phyloP scores from a whole-genome alignment of 2,113 vertebrate genomes.

The Platichthys flesus region DNA sequence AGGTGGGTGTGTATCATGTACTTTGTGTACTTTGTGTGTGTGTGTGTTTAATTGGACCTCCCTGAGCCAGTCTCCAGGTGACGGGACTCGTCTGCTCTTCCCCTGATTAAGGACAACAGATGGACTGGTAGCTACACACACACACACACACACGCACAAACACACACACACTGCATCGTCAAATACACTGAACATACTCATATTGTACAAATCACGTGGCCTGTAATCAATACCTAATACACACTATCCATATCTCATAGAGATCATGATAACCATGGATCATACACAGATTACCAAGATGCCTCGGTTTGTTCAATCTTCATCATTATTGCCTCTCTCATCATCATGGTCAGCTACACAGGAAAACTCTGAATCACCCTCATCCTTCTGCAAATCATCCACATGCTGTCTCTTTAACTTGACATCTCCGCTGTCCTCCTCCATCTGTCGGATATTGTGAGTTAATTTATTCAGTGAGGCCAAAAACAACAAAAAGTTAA shows the following conservation, averaged over 20 bases:
- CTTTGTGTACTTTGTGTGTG: conserved; percentile 34
- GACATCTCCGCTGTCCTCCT: conserved; percentile 29
- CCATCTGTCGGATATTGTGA: conserved; percentile 30
- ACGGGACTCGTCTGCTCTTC: conserved; percentile 77
- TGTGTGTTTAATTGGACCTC: conserved; percentile 78
- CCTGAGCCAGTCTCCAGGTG: conserved; percentile 78
- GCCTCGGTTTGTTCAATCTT: conserved; percentile 6
- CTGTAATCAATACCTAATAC: conserved; percentile 52
- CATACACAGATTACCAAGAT: conserved; percentile 13
- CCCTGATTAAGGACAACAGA: conserved; percentile 81
- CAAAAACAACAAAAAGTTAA: background rate
- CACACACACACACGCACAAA: conserved; percentile 20
- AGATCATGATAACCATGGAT: background rate
- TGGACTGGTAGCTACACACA: conserved; percentile 64
- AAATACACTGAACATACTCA: conserved; percentile 16
- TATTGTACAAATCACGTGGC: conserved; percentile 13
- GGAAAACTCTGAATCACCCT: background rate
- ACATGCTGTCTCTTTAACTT: conserved; percentile 29
- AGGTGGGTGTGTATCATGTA: conserved; percentile 21
- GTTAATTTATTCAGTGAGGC: conserved; percentile 22
- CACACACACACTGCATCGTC: conserved; percentile 13
- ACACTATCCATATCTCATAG: background rate
- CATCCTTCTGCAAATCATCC: conserved; percentile 16
- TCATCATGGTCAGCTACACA: conserved; percentile 16
- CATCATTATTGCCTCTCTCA: conserved; percentile 25